Evolutionary conservation across 2,888 invertebrate genomes (phyloP), one percentile per base, ranked within the genome.

Genomic region (Acanthopleura granulata): DNA sequence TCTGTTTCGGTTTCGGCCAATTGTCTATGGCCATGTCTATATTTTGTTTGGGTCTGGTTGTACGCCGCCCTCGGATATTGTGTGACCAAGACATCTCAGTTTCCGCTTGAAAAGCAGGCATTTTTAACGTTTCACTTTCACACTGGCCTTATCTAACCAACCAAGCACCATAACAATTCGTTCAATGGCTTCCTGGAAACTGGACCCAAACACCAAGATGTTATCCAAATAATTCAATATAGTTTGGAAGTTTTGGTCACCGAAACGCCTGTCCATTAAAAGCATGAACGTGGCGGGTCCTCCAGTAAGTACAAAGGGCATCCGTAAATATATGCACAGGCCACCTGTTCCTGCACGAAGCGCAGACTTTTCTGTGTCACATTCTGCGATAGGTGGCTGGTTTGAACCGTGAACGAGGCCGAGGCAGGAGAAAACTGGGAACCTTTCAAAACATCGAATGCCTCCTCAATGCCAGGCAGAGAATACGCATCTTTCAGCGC

Each of bases 331-430:
- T 72, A 82, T 78, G 62, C 76, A 83, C 12, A 82, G 72, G 12
- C 80, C 78, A 22, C 71, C 76, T 49, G 79, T 77, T 15, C 78
- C 76, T 6, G 76, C 69, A 4, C 77, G 51, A 57, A 82, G 79
- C 27, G 84, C 83, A 1, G 85, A 83, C 29, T 83, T 84, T 0
- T 76, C 50, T 27, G 71, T 77, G 29, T 80, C 81, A 29, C 78
- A 70, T n/a, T 80, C 76, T 9, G 70, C 79, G 14, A 87, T 30
- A 6, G 76, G 71, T 14, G 82, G 72, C 62, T 83, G 82, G 73
- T 80, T 81, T 71, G 79, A 87, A 18, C 85, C 85, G 49, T 76
- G 74, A 15, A 74, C 78, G 50, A 86, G 73, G 50, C 85, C 85
- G 6, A 86, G 22, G 14, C 74, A 74, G 22, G 72, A 73, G 62